Conservation (phyloP, 1,140 invertebrate species). For the Aphaenogaster ashmeadi region DNA sequence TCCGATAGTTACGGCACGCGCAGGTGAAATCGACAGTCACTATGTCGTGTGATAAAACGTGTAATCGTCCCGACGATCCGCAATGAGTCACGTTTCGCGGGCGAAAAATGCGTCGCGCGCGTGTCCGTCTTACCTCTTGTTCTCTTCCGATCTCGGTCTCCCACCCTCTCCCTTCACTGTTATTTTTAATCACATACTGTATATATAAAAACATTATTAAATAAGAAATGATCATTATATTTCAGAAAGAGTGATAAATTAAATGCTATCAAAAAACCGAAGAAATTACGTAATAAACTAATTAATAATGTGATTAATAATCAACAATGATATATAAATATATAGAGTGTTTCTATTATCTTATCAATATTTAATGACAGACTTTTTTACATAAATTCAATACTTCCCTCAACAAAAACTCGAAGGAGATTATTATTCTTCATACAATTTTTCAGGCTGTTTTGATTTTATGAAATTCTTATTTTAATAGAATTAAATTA, state of each 20-base stretch:
- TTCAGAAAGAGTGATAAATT: not conserved
- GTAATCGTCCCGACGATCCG: conserved; percentile 8
- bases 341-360: no score
- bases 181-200: not conserved
- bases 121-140: not conserved
- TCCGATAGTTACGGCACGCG: conserved; percentile 36
- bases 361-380: no score
- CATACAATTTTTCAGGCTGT: not conserved
- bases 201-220: not conserved
- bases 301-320: not conserved
- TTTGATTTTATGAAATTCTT: not conserved
- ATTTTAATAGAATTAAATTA: no score
- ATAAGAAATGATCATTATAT: not conserved
- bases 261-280: not conserved
- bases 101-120: conserved; percentile 22
- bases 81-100: conserved; percentile 25
- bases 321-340: no score
- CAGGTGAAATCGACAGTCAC: conserved; percentile 43
- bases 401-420: no score
- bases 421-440: no score
- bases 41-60: conserved; percentile 27
- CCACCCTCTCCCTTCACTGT: not conserved
- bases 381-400: no score
- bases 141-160: not conserved
- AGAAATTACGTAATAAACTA: not conserved